A percentile compares a stretch with the other conserved stretches of the same genome.
Conservation (phyloP, 2,113 vertebrate species). For the Spea multiplicata region DNA sequence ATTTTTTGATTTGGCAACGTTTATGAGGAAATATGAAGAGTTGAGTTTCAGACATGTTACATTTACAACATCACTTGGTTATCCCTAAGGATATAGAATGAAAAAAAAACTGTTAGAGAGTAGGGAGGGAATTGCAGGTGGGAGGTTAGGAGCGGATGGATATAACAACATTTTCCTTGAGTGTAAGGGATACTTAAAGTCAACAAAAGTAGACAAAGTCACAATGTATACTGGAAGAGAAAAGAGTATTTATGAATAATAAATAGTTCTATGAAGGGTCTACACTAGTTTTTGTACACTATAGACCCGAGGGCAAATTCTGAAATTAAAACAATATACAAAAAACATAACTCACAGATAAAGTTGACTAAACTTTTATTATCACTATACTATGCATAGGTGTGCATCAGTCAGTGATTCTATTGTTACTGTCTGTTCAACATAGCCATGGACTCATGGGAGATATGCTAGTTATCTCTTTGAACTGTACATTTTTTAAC, state of each 20-base stretch:
- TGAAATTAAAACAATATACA: too few relatives aligned
- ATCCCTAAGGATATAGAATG: neutral
- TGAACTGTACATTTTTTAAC: too few relatives aligned
- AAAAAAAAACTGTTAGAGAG: neutral
- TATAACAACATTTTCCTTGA: conserved; percentile 2
- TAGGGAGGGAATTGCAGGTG: neutral
- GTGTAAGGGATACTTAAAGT: conserved; percentile 13
- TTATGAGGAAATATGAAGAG: neutral
- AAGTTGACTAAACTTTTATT: too few relatives aligned
- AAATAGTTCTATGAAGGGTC: too few relatives aligned
- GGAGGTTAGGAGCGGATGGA: conserved; percentile 5
- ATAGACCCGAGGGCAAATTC: too few relatives aligned
- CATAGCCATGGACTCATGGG: too few relatives aligned
- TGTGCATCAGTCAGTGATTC: too few relatives aligned
- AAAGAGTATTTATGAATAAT: neutral
- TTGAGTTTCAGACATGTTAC: conserved; percentile 4
- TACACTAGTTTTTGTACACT: too few relatives aligned
- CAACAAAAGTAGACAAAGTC: neutral
- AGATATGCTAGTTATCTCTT: too few relatives aligned
- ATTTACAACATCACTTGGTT: neutral
- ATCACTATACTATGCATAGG: too few relatives aligned
- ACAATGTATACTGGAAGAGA: neutral
- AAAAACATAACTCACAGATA: too few relatives aligned
- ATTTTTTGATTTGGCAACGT: conserved; percentile 1
- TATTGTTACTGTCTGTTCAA: too few relatives aligned